These are phyloP conservation scores for Scytalopus superciliaris DNA, from an alignment of 2,113 vertebrate genomes.

Conservation along the genomic window DNA sequence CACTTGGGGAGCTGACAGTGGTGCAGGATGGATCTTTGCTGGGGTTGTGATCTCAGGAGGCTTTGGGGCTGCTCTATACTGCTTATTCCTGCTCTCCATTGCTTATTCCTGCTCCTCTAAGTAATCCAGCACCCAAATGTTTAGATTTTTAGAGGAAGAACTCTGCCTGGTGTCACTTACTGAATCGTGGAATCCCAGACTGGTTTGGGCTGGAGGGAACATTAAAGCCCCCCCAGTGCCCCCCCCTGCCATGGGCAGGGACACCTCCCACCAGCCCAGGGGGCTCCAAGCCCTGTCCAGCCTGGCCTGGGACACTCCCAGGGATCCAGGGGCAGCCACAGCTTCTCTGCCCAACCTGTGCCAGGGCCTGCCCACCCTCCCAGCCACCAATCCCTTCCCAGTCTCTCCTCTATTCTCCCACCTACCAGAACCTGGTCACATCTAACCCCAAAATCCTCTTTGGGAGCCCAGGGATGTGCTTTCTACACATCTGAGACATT, in stretches of 20 bases:
- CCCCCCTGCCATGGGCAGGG: neutral
- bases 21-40: neutral
- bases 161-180: neutral
- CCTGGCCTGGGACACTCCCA: neutral
- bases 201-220: neutral
- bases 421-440: neutral
- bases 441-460: neutral
- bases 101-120: too few relatives aligned
- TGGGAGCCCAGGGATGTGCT: neutral
- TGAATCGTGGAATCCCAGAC: neutral
- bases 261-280: neutral
- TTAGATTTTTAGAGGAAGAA: neutral
- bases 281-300: rapidly evolving
- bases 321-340: neutral
- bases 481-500: neutral
- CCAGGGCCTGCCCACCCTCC: rapidly evolving
- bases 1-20: neutral
- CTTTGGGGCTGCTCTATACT: neutral
- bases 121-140: neutral
- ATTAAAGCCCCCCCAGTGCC: rapidly evolving
- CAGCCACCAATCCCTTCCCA: rapidly evolving
- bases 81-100: neutral
- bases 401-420: neutral
- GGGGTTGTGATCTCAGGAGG: neutral
- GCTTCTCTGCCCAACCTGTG: neutral